Conservation (phyloP, 2,888 invertebrate species). For the Aphodius sticticus region DNA sequence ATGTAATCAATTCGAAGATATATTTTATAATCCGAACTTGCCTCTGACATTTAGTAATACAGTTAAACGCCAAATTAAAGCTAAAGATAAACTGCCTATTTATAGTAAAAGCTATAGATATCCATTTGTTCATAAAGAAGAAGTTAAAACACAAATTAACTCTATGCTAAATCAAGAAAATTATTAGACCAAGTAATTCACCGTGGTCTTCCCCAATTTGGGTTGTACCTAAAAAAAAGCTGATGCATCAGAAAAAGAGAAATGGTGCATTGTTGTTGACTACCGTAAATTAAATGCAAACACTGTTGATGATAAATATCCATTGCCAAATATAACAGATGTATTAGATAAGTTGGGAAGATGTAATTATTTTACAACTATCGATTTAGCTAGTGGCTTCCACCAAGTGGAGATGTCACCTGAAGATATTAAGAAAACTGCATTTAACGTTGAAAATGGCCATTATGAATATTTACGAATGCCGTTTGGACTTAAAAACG, state of each 20-base stretch:
- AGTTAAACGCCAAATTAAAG: slow-evolving; percentile 47
- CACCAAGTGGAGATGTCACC: slow-evolving; percentile 51
- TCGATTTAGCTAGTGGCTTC: slow-evolving; percentile 51
- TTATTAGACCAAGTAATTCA: slow-evolving; percentile 43
- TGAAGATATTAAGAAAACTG: too few species aligned
- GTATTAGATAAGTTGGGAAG: slow-evolving; percentile 36
- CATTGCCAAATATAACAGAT: slow-evolving; percentile 37
- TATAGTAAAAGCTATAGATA: slow-evolving; percentile 47
- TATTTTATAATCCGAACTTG: slow-evolving; percentile 43
- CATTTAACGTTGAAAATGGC: too few species aligned
- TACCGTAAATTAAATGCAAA: slow-evolving; percentile 38
- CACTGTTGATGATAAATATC: slow-evolving; percentile 47
- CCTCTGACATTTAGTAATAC: slow-evolving; percentile 44
- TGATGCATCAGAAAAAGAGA: slow-evolving; percentile 40
- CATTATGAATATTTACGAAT: slow-evolving; percentile 46
- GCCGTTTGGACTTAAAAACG: slow-evolving; percentile 42
- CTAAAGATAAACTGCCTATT: slow-evolving; percentile 46
- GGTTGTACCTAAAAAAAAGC: slow-evolving; percentile 48
- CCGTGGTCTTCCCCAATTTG: slow-evolving; percentile 47
- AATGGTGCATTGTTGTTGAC: slow-evolving; percentile 38
- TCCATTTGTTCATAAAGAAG: slow-evolving; percentile 47
- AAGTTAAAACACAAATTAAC: slow-evolving; percentile 46
- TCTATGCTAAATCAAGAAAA: slow-evolving; percentile 42
- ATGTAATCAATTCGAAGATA: slow-evolving; percentile 41
- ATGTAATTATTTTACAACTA: slow-evolving; percentile 47